Percentiles rank a stretch among this genome's conserved stretches.
phyloP scores from a whole-genome alignment of 2,888 invertebrate genomes.

The Dyspetes luteomarginatus region DNA sequence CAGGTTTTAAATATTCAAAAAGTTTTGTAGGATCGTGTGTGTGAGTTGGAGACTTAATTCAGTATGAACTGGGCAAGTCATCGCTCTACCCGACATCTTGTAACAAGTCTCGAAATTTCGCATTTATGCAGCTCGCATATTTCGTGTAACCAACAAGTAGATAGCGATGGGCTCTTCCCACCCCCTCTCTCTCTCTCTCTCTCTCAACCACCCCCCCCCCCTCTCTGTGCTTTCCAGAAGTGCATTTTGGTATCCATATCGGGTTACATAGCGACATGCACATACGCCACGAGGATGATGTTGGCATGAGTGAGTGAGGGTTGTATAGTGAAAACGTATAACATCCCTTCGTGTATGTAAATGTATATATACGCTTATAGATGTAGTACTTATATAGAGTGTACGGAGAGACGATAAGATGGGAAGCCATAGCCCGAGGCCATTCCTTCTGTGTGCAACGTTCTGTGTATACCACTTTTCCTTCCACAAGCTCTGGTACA shows the following conservation, averaged over 20 bases:
- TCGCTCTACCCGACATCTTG: background rate
- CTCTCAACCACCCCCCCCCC: too few relatives aligned
- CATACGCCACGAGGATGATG: slow-evolving; percentile 62
- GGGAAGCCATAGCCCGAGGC: slow-evolving; percentile 80
- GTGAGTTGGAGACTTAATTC: slow-evolving; percentile 3
- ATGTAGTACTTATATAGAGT: slow-evolving; percentile 26
- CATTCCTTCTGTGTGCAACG: slow-evolving; percentile 75
- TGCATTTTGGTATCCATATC: slow-evolving; percentile 79
- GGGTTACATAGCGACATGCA: slow-evolving; percentile 70
- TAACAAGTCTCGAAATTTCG: slow-evolving; percentile 41
- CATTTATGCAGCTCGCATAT: slow-evolving; percentile 19
- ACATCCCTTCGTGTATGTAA: too few relatives aligned
- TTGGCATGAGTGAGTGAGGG: slow-evolving; percentile 46
- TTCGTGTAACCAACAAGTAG: slow-evolving; percentile 35
- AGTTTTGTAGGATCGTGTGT: background rate
- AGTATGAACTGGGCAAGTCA: slow-evolving; percentile 9
- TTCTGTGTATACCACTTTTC: slow-evolving; percentile 64
- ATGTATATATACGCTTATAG: too few relatives aligned
- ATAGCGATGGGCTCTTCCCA: slow-evolving; percentile 40
- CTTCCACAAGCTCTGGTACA: slow-evolving; percentile 69
- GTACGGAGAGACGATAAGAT: slow-evolving; percentile 75
- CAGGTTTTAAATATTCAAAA: background rate
- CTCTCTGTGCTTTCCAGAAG: slow-evolving; percentile 49
- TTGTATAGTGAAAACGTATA: slow-evolving; percentile 26
- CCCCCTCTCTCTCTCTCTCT: background rate